Conservation (phyloP, 2,888 invertebrate species). For the Parnassius smintheus region DNA sequence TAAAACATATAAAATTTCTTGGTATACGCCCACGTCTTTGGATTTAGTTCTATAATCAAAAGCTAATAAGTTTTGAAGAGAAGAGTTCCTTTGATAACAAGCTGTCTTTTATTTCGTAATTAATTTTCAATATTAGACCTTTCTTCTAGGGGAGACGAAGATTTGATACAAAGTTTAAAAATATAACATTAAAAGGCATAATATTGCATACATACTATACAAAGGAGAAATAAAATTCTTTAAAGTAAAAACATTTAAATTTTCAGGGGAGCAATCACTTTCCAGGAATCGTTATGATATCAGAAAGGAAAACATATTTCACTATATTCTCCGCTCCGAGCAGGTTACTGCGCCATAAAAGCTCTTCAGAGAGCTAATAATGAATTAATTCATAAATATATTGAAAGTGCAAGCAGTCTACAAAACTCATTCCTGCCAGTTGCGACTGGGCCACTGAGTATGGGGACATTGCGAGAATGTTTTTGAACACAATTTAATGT, state of each 20-base stretch:
- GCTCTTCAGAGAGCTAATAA: slow-evolving; percentile 49
- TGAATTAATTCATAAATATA: slow-evolving; percentile 53
- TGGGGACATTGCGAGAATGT: slow-evolving; percentile 30
- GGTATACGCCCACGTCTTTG: too few species aligned
- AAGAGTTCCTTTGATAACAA: too few species aligned
- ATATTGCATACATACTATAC: background rate
- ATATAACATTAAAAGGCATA: too few species aligned
- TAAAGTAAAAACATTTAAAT: slow-evolving; percentile 15
- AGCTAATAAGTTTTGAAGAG: too few species aligned
- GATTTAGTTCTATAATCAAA: too few species aligned
- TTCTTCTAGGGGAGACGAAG: too few species aligned
- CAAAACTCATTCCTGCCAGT: slow-evolving; percentile 65
- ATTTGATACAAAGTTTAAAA: too few species aligned
- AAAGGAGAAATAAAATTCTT: slow-evolving; percentile 17
- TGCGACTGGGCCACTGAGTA: slow-evolving; percentile 66
- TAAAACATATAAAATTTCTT: too few species aligned
- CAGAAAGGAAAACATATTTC: slow-evolving; percentile 36
- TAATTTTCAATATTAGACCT: too few species aligned
- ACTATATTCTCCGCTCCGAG: slow-evolving; percentile 31
- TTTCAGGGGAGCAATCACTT: slow-evolving; percentile 33
- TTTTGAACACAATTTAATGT: slow-evolving; percentile 22
- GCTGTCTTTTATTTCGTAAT: too few species aligned
- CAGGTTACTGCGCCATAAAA: slow-evolving; percentile 37
- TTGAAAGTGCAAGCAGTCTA: slow-evolving; percentile 74
- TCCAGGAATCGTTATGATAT: slow-evolving; percentile 39